These are phyloP conservation scores for Phyllotreta cruciferae DNA, from an alignment of 2,888 invertebrate genomes.

Conservation along the genomic window DNA sequence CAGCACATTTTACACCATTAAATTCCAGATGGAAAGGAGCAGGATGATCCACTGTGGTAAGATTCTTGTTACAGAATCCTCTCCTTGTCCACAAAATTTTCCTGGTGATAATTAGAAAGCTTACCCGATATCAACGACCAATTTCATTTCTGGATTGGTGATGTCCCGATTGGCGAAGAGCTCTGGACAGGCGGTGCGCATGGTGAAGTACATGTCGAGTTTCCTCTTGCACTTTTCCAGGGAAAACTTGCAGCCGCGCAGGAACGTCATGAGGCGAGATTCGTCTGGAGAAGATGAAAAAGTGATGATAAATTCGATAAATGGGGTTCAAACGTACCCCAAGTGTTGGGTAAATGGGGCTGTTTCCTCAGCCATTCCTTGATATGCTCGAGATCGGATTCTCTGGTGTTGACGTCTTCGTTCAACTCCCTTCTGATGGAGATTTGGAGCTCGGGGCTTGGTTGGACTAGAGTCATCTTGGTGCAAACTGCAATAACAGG, in stretches of 20 bases:
- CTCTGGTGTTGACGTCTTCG: slow-evolving; percentile 65
- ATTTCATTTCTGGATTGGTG: slow-evolving; percentile 73
- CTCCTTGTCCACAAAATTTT: background rate
- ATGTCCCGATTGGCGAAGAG: slow-evolving; percentile 82
- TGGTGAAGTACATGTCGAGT: slow-evolving; percentile 88
- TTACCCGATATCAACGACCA: slow-evolving; percentile 75
- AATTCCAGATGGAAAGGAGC: background rate
- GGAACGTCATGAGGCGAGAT: slow-evolving; percentile 78
- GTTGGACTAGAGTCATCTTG: slow-evolving; percentile 61
- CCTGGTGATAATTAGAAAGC: slow-evolving; percentile 47
- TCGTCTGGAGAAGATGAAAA: slow-evolving; percentile 70
- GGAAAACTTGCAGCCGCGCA: slow-evolving; percentile 86
- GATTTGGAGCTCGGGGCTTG: slow-evolving; percentile 60
- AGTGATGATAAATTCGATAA: slow-evolving; percentile 1
- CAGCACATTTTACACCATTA: background rate
- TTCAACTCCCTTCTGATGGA: slow-evolving; percentile 61
- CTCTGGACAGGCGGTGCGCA: slow-evolving; percentile 82
- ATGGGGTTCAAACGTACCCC: slow-evolving; percentile 61
- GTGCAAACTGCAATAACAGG: slow-evolving; percentile 10
- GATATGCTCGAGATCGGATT: slow-evolving; percentile 67
- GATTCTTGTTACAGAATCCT: too few species aligned
- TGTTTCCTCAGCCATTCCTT: slow-evolving; percentile 75
- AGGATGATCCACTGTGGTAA: background rate
- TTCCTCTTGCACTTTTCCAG: slow-evolving; percentile 85
- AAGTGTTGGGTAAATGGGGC: slow-evolving; percentile 70